Conservation (phyloP, 2,888 invertebrate genomes). For the Agrochola litura region DNA sequence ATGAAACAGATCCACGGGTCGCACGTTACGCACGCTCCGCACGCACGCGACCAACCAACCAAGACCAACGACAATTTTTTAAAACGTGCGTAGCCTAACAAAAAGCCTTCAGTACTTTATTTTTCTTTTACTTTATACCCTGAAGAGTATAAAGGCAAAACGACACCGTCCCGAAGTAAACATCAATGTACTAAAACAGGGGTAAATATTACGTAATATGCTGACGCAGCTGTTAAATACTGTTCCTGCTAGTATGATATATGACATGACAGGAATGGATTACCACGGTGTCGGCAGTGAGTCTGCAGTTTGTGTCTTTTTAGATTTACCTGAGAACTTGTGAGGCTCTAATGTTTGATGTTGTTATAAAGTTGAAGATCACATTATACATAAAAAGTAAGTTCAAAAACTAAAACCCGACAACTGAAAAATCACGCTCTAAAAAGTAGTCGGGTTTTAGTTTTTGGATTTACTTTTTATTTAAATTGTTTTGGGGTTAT, state of each 20-base stretch:
- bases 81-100: conserved; percentile 10
- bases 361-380: not conserved
- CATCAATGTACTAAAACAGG: conserved; percentile 5
- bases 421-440: too few species aligned
- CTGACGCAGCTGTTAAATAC: conserved; percentile 40
- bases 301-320: conserved; percentile 24
- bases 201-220: conserved; percentile 2
- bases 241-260: conserved; percentile 11
- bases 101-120: not conserved
- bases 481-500: too few species aligned
- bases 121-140: not conserved
- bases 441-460: too few species aligned
- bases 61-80: too few species aligned
- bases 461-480: too few species aligned
- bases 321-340: too few species aligned
- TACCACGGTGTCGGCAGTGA: conserved; percentile 3
- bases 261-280: conserved; percentile 17
- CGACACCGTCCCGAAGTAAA: conserved; percentile 8
- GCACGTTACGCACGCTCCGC: too few species aligned
- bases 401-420: too few species aligned
- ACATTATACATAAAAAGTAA: too few species aligned
- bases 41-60: too few species aligned
- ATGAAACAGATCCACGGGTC: too few species aligned
- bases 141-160: conserved; percentile 9
- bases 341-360: too few species aligned